phyloP scores from a whole-genome alignment of 2,797 vertebrate species.

The Helarctos malayanus region DNA sequence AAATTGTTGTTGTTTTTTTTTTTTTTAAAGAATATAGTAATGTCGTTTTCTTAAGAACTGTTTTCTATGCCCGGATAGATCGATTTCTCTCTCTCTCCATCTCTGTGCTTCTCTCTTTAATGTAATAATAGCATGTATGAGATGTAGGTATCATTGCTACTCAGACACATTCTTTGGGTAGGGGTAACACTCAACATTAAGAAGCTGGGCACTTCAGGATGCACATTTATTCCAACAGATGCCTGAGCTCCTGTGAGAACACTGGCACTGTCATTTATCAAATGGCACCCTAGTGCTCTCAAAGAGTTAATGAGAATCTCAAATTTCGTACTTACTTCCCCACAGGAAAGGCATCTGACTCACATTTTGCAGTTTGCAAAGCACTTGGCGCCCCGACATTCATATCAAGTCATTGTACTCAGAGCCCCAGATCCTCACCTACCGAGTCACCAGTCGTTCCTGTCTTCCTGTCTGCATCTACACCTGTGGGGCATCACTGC shows the following conservation, averaged over 20 bases:
- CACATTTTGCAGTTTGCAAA: not conserved
- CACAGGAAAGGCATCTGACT: not conserved
- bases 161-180: not conserved
- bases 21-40: not conserved
- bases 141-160: not conserved
- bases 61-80: not conserved
- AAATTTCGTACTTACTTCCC: not conserved
- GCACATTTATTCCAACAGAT: not conserved
- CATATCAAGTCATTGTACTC: not conserved
- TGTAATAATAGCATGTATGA: not conserved
- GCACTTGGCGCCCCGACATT: not conserved
- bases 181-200: not conserved
- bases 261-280: slow-evolving; percentile 19
- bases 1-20: not conserved
- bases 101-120: not conserved
- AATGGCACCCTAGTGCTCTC: not conserved
- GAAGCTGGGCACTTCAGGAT: not conserved
- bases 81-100: not conserved
- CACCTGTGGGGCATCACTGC: not conserved
- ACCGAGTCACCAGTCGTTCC: not conserved
- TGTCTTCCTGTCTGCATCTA: not conserved
- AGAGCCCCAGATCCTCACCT: not conserved
- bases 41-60: not conserved
- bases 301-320: slow-evolving; percentile 39
- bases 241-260: slow-evolving; percentile 19